phyloP scores from a whole-genome alignment of 1,140 invertebrate genomes.

The Yoshiicerus persimilis region DNA sequence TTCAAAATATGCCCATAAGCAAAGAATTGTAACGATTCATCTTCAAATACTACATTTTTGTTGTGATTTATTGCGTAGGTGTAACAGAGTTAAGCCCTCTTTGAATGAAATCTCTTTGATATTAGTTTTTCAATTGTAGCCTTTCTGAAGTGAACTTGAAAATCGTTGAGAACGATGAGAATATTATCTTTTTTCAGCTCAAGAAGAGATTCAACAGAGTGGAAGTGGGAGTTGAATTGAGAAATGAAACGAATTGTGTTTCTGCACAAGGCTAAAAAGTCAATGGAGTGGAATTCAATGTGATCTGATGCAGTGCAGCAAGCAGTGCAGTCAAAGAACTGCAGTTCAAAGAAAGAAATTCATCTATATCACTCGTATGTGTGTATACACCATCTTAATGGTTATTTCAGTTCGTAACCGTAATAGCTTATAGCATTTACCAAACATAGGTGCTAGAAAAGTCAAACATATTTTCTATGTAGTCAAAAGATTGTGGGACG shows the following conservation, averaged over 20 bases:
- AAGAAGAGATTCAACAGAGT: neutral
- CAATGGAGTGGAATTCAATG: neutral
- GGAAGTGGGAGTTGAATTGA: slow-evolving; percentile 6
- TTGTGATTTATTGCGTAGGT: slow-evolving; percentile 11
- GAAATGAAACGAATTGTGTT: neutral
- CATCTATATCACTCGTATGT: neutral
- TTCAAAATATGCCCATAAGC: neutral
- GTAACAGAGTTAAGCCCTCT: slow-evolving; percentile 13
- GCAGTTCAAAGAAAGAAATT: neutral
- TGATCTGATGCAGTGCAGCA: neutral
- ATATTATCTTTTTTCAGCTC: neutral
- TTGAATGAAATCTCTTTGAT: neutral
- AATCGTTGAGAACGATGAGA: neutral
- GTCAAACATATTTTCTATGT: neutral
- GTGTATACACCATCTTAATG: neutral
- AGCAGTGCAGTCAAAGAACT: no score
- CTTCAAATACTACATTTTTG: neutral
- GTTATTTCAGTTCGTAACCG: neutral
- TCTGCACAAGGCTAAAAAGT: neutral
- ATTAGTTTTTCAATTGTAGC: neutral
- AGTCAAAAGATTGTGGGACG: neutral
- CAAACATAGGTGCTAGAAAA: neutral
- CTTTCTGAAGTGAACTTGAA: neutral
- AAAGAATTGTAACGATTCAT: neutral
- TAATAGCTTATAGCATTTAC: neutral